Base-by-base conservation (phyloP, 2,888 invertebrate species). In the Pseudanteris insignis region DNA sequence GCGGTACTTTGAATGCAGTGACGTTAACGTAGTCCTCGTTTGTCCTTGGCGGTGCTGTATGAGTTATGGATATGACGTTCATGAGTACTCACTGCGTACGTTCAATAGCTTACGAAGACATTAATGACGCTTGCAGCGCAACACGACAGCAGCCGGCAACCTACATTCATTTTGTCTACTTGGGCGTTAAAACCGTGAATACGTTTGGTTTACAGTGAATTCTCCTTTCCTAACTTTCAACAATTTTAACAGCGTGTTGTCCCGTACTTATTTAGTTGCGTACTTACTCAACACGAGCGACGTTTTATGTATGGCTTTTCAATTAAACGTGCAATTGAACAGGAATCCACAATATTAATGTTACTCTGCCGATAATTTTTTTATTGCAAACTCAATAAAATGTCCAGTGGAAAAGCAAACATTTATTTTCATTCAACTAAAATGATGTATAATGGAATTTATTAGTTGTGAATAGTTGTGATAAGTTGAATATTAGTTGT, bases 131-230 rank as follows among this genome's bases (percentile, higher is more conserved):
- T 54, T 44, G 41, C 29, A 44, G 14, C 28, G 25, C 29, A 12
- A 28, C 60, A 36, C 54, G 60, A 47, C 55, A 47, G 41, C 47
- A 43, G 36, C 44, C 37, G 28, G 44, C 44, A 51, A 40, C 44
- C 54, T 50, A 36, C 46, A 61, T 55, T 50, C 43, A 50, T 61
- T 61, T 55, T 55, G 38, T 41, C 55, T 41, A 51, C 36, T 57
- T 51, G 38, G 13, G 47, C 51, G 46, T 41, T 46, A 51, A 41
- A 38, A 57, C 34, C 41, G 36, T 57, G 41, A 41, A 55, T 51
- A 33, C 44, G 60, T 47, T 41, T 47, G 47, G 34, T 40, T 46
- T n/a, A n/a, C n/a, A 32, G 37, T 44, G 47, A 47, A 55, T 41
- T 55, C 55, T 37, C 25, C n/a, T n/a, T n/a, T n/a, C n/a, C n/a